These are phyloP conservation scores for Trachurus trachurus DNA, from an alignment of 2,797 vertebrate species.

Conservation along the genomic window DNA sequence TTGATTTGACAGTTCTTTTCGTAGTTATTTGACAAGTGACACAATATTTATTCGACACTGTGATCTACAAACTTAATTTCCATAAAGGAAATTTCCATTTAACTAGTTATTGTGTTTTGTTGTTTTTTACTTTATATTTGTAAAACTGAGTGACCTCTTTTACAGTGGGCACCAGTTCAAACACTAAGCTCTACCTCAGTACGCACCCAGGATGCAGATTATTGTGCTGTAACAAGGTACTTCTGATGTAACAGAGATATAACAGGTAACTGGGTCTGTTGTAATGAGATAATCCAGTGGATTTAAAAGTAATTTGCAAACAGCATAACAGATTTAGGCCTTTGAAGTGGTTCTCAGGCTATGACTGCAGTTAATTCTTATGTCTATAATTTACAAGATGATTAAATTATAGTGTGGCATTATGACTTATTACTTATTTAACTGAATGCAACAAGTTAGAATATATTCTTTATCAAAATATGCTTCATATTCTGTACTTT, in stretches of 20 bases:
- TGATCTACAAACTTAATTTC: background rate
- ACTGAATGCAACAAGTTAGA: background rate
- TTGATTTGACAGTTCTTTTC: constrained; percentile 1
- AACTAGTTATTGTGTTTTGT: background rate
- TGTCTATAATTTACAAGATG: constrained; percentile 8
- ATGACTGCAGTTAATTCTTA: background rate
- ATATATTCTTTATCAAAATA: background rate
- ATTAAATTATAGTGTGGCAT: background rate
- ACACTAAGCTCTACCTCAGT: constrained; percentile 38
- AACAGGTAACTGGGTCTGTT: constrained; percentile 83
- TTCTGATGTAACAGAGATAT: constrained; percentile 84
- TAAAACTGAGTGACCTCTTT: constrained; percentile 34
- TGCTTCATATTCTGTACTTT: constrained; percentile 5
- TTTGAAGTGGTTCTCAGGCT: constrained; percentile 10
- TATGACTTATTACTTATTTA: no score
- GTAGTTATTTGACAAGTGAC: no score
- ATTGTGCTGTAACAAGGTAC: constrained; percentile 47
- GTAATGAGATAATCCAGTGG: constrained; percentile 87
- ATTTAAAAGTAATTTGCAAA: constrained; percentile 80
- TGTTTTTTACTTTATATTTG: background rate
- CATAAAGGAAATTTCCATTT: background rate
- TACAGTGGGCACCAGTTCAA: background rate
- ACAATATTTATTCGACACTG: background rate
- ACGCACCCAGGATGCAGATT: constrained; percentile 49
- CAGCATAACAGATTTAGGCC: constrained; percentile 18